phyloP scores from a whole-genome alignment of 2,797 vertebrate genomes.

The Naso thynnoides region DNA sequence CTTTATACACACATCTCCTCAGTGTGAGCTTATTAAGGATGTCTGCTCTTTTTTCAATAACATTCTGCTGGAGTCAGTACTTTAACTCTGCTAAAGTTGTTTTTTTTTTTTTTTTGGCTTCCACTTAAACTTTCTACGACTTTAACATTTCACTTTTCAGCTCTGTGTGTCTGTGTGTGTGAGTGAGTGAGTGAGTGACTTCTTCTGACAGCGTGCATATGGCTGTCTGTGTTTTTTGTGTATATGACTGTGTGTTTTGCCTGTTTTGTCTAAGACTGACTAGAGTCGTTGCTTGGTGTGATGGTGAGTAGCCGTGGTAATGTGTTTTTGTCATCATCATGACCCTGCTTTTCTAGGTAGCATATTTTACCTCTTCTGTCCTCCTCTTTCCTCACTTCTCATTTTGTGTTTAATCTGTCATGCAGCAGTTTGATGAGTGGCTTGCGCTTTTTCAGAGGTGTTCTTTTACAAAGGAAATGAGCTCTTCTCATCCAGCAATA shows the following conservation, averaged over 20 bases:
- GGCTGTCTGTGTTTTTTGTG: constrained; percentile 16
- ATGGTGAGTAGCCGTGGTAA: constrained; percentile 15
- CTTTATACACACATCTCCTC: background rate
- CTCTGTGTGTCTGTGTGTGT: constrained; percentile 15
- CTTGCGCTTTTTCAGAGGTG: background rate
- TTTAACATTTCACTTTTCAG: constrained; percentile 43
- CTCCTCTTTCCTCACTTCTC: background rate
- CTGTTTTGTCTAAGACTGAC: constrained; percentile 16
- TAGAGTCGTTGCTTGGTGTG: constrained; percentile 26
- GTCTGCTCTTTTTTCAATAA: constrained; percentile 26
- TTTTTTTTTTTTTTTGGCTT: constrained; percentile 59
- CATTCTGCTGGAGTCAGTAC: constrained; percentile 40
- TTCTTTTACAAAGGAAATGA: constrained; percentile 6
- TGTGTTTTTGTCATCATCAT: constrained; percentile 4
- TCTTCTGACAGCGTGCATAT: constrained; percentile 20
- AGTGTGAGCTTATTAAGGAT: constrained; percentile 16
- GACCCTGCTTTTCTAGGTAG: constrained; percentile 14
- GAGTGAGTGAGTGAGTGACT: constrained; percentile 29
- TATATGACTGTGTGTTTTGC: constrained; percentile 15
- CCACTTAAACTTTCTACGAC: constrained; percentile 43
- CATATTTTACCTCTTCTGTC: constrained; percentile 8
- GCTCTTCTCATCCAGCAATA: background rate
- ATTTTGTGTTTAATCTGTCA: constrained; percentile 5
- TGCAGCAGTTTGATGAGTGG: background rate
- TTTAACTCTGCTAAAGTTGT: constrained; percentile 47